Base-by-base conservation (phyloP, 2,888 invertebrate genomes). In the Scaptomyza polygonia region DNA sequence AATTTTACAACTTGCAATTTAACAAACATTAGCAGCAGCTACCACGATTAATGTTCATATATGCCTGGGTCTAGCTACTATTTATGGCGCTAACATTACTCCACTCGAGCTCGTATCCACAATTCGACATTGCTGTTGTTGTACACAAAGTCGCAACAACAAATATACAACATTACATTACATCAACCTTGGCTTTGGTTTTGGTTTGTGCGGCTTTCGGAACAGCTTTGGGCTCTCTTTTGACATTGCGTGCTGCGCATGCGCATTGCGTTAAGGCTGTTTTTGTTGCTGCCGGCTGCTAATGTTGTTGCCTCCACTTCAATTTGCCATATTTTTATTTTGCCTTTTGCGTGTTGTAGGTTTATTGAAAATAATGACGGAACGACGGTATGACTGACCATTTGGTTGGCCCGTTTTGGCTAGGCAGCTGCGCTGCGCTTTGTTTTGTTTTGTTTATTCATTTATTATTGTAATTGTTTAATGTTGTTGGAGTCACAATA, bases 261-360 rank as follows among this genome's bases (percentile, higher is more conserved):
- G 82, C 79, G 84, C 86, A 67, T 66, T 86, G 66, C 75, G 65
- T 77, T 74, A 53, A 32, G 40, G 61, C 51, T 43, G 21, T 55
- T 49, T 52, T 58, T 47, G 51, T 39, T 61, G 72, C 73, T 62
- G 49, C 18, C 62, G 62, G 72, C 73, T 63, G 62, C 40, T 72
- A 77, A 74, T 77, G 77, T 77, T 77, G 77, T 77, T 74, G 54
- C 67, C 62, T 39, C 39, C 72, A 74, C 77, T 86, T 79, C 74
- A 86, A 80, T 82, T 83, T 86, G 83, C 76, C 79, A 79, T 81
- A 79, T 81, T 85, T 85, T 85, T 85, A 86, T 79, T 82, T 76
- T 68, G 72, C 62, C 66, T 77, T 77, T 72, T 77, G 77, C 73
- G 70, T 72, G 71, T 77, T 49, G 53, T 77, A 51, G 62, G 58